These are phyloP conservation scores for Pseudolaguvia tuberculata DNA, from an alignment of 2,113 vertebrate genomes.

Conservation along the genomic window DNA sequence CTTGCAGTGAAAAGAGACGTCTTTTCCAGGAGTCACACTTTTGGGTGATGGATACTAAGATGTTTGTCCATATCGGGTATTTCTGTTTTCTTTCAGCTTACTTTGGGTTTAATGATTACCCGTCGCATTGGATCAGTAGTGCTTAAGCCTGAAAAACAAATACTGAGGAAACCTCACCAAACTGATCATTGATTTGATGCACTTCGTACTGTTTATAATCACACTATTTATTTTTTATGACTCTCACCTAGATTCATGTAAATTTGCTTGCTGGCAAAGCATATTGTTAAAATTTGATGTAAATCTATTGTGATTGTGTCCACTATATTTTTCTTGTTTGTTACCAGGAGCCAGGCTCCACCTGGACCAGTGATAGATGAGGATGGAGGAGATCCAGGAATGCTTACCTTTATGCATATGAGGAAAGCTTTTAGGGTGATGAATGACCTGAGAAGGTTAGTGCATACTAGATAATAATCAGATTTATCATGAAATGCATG, in stretches of 20 bases:
- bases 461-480: not conserved
- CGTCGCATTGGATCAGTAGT: not conserved
- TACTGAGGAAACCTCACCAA: not conserved
- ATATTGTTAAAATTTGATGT: not conserved
- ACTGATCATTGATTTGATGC: not conserved
- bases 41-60: too few species aligned
- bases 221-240: not conserved
- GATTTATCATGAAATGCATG: too few species aligned
- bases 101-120: not conserved
- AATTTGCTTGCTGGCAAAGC: not conserved
- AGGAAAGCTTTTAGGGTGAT: slow-evolving; percentile 93
- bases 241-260: not conserved
- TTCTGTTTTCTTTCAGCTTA: not conserved
- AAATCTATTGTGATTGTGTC: not conserved
- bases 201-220: not conserved
- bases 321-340: not conserved
- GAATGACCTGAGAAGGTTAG: slow-evolving; percentile 90
- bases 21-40: too few species aligned
- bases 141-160: not conserved
- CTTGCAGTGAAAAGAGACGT: too few species aligned
- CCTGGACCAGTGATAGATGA: slow-evolving; percentile 69
- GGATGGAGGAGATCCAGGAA: slow-evolving; percentile 74
- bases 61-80: too few species aligned
- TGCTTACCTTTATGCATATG: slow-evolving; percentile 84
- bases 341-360: slow-evolving; percentile 60